Evolutionary conservation across 2,113 vertebrate genomes (phyloP), one percentile per base, ranked within the genome.

Genomic region (Setophaga kirtlandii): DNA sequence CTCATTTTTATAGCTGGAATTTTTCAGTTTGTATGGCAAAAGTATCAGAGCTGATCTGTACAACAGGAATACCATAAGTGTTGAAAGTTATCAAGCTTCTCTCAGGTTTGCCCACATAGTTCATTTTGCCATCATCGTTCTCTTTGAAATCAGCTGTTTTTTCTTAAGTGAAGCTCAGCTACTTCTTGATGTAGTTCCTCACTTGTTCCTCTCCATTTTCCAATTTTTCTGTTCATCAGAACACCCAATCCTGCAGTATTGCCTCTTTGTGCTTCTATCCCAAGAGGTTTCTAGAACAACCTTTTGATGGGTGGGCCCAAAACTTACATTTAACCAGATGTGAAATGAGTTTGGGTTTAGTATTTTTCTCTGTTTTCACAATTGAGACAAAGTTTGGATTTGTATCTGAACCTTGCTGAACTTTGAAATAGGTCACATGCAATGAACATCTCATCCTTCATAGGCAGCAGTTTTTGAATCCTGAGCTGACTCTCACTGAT

Each of bases 21-120:
- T 64, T 6, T 70, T 79, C n/a, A 3, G 1, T 79, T 62, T 4
- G 0, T 64, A 5, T 37, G 37, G 44, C 15, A 53, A 3, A 76
- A 68, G 5, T 84, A 15, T 56, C 69, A 33, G 19, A 56, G 31
- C 20, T 58, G 46, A 76, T 82, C 39, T 47, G 12, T 25, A 27
- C 1, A 2, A 25, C 0, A 3, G 33, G 25, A 6, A 23, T 42
- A 15, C 7, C 14, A 30, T 17, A 27, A 1, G 2, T 17, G 21
- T 64, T 82, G 80, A 20, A 30, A 70, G 60, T 64, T 79, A 60
- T 25, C 46, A 31, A 55, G n/a, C 47, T 60, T 70, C 53, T 63
- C 42, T 41, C 65, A 90, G 20, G 23, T 47, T 89, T 84, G n/a
- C 15, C 7, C 25, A 39, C 17, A 16, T 18, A 6, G 6, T 11